Conservation (phyloP, 2,888 invertebrate species). For the Drosophila hamatofila region DNA sequence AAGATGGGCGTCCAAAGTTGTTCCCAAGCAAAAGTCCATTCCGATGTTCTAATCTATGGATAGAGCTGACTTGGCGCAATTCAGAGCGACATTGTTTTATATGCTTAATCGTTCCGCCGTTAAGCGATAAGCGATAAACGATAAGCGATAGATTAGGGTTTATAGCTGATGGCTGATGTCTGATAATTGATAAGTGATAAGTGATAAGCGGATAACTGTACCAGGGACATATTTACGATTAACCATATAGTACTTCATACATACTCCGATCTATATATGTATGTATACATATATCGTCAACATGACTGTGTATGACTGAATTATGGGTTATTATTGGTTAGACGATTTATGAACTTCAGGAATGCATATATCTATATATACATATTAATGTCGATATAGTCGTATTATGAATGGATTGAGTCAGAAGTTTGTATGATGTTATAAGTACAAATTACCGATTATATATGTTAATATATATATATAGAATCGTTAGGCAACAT, state of each 20-base stretch:
- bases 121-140: conserved; percentile 26
- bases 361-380: background rate
- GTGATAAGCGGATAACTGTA: conserved; percentile 35
- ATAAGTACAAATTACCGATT: background rate
- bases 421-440: conserved; percentile 43
- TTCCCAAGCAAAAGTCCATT: conserved; percentile 1
- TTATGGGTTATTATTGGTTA: conserved; percentile 27
- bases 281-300: conserved; percentile 10
- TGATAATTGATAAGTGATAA: conserved; percentile 45
- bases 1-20: background rate
- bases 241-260: conserved; percentile 17
- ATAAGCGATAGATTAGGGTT: conserved; percentile 6
- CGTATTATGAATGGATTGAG: conserved; percentile 55
- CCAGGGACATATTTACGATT: conserved; percentile 44
- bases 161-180: conserved; percentile 8
- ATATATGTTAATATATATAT: background rate
- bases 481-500: background rate
- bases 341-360: conserved; percentile 20
- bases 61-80: conserved; percentile 8
- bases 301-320: conserved; percentile 15
- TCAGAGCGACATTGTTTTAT: conserved; percentile 53
- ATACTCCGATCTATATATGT: background rate
- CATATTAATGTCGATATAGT: background rate
- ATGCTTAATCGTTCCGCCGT: conserved; percentile 59
- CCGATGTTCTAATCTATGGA: conserved; percentile 23